These are phyloP conservation scores for Cheilosia pagana DNA, from an alignment of 2,888 invertebrate species.

Conservation along the genomic window DNA sequence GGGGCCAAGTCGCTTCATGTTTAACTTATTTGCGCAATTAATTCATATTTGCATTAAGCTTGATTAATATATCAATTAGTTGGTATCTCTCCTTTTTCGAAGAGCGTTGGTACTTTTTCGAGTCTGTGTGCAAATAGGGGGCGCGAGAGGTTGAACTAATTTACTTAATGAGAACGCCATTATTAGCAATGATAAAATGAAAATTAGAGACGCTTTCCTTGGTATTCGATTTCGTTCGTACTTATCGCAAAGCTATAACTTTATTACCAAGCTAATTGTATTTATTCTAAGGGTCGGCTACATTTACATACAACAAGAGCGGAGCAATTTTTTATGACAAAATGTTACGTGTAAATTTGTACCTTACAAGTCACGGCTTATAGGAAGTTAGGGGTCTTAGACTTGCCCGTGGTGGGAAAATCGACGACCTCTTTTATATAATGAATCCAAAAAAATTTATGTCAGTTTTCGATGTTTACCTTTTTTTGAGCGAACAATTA, in stretches of 20 bases:
- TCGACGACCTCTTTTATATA: too few relatives aligned
- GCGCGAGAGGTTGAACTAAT: slow-evolving; percentile 19
- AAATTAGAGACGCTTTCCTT: neutral
- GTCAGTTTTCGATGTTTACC: too few relatives aligned
- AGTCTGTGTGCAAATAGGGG: neutral
- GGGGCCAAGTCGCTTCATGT: slow-evolving; percentile 34
- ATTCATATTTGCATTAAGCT: slow-evolving; percentile 67
- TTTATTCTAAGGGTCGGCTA: too few relatives aligned
- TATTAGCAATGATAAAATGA: slow-evolving; percentile 23
- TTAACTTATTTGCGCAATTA: slow-evolving; percentile 65
- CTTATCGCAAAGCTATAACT: neutral
- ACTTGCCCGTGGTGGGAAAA: too few relatives aligned
- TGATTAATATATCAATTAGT: slow-evolving; percentile 69
- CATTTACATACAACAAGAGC: too few relatives aligned
- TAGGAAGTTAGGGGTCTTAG: too few relatives aligned
- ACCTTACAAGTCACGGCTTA: too few relatives aligned
- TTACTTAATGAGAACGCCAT: slow-evolving; percentile 27
- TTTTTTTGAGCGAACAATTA: too few relatives aligned
- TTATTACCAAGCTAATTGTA: too few relatives aligned
- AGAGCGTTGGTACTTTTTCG: neutral
- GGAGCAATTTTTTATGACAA: too few relatives aligned
- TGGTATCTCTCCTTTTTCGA: slow-evolving; percentile 14
- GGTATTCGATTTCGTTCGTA: slow-evolving; percentile 5
- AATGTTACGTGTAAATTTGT: too few relatives aligned
- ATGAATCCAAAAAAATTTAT: too few relatives aligned